Base-by-base conservation (phyloP, 2,113 vertebrate genomes). In the Hemicordylus capensis region DNA sequence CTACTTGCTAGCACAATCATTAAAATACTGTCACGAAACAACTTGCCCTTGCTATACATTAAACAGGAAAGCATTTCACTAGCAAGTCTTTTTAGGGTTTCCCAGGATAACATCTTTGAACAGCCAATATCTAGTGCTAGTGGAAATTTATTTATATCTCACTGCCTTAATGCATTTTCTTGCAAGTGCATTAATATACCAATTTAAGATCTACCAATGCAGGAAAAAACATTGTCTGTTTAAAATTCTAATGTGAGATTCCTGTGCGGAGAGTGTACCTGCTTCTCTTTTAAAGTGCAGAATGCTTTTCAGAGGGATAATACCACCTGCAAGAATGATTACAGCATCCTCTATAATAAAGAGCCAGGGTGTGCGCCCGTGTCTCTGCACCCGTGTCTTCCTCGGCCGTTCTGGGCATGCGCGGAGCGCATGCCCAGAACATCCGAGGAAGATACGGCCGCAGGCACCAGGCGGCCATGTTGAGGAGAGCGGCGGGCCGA, bases 41-140 rank as follows among this genome's bases (percentile, higher is more conserved):
- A 89, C 78, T 69, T 69, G 79, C 48, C 90, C 88, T 48, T 58
- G 80, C 87, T 76, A 46, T 44, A 56, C 44, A 69, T 82, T 51
- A 46, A 61, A 66, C 58, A 72, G 75, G 51, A 69, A 48, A 34
- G 20, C 7, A 75, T 1, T 1, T 73, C 70, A 90, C 46, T 42
- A 75, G 85, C 11, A 22, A 83, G n/a, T 79, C 74, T 26, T 79
- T 56, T 84, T 85, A 70, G 51, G 80, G 78, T 74, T 84, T 24
- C 34, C 22, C 1, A 70, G 7, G 28, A 88, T 78, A 80, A 79
- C 0, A 81, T 67, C 2, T 64, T 37, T 34, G 0, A 74, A 26
- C 56, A 56, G 63, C 37, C 20, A 85, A 77, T n/a, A 20, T 83
- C 87, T 64, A 15, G 51, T 4, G 58, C 1, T 20, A 58, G 8